Conservation (phyloP, 2,888 invertebrate genomes). For the Trichogramma dendrolimi region DNA sequence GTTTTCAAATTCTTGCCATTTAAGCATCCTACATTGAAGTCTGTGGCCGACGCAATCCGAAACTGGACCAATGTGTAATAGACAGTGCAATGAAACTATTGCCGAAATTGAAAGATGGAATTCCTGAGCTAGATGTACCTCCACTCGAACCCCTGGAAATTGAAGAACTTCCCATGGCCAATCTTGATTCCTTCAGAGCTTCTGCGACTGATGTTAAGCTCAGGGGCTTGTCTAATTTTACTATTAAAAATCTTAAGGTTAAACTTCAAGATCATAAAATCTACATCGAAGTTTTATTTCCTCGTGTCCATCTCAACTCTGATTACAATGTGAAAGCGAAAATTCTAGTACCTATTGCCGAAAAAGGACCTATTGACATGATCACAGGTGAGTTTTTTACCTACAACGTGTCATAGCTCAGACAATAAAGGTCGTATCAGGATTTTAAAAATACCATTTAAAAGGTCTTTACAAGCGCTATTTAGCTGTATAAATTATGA, state of each 20-base stretch:
- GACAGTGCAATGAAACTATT: constrained; percentile 33
- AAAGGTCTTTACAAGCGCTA: too few species aligned
- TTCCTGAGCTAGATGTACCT: constrained; percentile 42
- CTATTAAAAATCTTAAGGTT: constrained; percentile 22
- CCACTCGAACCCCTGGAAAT: constrained; percentile 39
- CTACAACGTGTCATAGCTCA: neutral
- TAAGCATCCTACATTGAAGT: constrained; percentile 41
- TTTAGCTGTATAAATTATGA: too few species aligned
- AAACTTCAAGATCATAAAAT: constrained; percentile 31
- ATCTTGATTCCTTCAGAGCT: constrained; percentile 36
- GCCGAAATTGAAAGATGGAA: constrained; percentile 34
- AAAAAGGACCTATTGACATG: constrained; percentile 37
- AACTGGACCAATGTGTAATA: constrained; percentile 37
- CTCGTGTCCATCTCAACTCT: constrained; percentile 30
- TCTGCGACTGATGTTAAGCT: constrained; percentile 33
- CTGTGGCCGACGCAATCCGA: constrained; percentile 40
- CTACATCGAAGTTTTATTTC: constrained; percentile 25
- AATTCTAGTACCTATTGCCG: constrained; percentile 39
- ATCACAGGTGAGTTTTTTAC: constrained; percentile 31
- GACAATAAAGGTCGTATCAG: too few species aligned
- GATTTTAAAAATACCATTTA: too few species aligned
- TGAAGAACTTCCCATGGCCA: constrained; percentile 31
- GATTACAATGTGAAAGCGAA: constrained; percentile 36
- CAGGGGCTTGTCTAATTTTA: constrained; percentile 32
- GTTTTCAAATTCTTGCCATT: constrained; percentile 3